Evolutionary conservation across 2,888 invertebrate species (phyloP).

Genomic region (Aspidiotus destructor): DNA sequence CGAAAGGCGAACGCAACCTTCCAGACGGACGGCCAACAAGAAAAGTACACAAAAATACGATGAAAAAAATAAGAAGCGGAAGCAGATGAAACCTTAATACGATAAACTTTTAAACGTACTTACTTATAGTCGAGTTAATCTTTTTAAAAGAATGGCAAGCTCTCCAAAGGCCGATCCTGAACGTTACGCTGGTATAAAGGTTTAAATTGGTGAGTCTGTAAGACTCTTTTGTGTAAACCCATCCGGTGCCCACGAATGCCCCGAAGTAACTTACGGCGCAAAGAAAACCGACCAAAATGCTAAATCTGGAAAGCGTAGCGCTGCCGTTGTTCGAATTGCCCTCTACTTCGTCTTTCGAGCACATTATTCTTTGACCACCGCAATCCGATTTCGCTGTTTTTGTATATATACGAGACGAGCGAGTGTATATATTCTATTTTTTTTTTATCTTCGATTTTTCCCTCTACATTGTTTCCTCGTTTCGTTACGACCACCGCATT

Average conservation of each 20-base stretch:
- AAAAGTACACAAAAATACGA: neutral
- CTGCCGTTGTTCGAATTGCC: slow-evolving; percentile 15
- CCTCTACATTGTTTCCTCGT: neutral
- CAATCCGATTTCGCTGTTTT: slow-evolving; percentile 13
- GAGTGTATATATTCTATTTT: neutral
- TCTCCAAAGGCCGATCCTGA: slow-evolving; percentile 32
- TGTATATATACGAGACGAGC: too few species aligned
- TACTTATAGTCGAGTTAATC: slow-evolving; percentile 34
- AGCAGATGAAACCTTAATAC: slow-evolving; percentile 16
- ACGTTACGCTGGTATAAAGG: slow-evolving; percentile 30
- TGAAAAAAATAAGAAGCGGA: neutral
- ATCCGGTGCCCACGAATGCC: slow-evolving; percentile 32
- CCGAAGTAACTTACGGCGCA: slow-evolving; percentile 20
- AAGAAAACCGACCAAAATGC: slow-evolving; percentile 31
- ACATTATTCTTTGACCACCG: slow-evolving; percentile 16
- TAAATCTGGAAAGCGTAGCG: slow-evolving; percentile 23
- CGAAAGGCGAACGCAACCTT: neutral
- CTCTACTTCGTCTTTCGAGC: slow-evolving; percentile 22
- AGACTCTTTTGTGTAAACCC: slow-evolving; percentile 32
- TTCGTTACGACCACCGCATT: neutral
- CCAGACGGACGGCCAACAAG: neutral
- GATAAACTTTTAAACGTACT: slow-evolving; percentile 30
- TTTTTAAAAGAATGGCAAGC: slow-evolving; percentile 31
- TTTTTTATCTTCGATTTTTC: slow-evolving; percentile 1
- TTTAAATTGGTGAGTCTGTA: slow-evolving; percentile 32